Conservation (phyloP, 1,140 invertebrate genomes). For the Chlorops oryzae region DNA sequence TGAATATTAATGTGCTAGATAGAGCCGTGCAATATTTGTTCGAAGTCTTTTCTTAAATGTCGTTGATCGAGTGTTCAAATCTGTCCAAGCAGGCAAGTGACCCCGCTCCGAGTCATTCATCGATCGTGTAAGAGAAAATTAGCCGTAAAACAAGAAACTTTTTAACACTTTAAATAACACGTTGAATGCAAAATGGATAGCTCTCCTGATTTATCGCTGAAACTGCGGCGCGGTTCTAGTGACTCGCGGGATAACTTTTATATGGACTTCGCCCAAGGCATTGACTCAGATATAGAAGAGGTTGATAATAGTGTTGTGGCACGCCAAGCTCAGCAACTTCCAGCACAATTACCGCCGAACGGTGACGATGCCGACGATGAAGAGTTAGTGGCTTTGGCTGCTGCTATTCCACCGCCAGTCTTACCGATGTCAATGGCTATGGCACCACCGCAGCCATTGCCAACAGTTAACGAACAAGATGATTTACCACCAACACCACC, state of each 20-base stretch:
- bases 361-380: constrained; percentile 16
- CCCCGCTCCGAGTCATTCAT: no score
- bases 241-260: constrained; percentile 82
- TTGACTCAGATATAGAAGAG: constrained; percentile 82
- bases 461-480: constrained; percentile 38
- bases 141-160: no score
- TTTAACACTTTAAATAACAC: no score
- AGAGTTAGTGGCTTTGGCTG: constrained; percentile 28
- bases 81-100: no score
- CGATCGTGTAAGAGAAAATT: no score
- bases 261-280: constrained; percentile 81
- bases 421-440: constrained; percentile 24
- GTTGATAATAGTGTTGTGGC: constrained; percentile 57
- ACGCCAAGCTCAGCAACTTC: constrained; percentile 5
- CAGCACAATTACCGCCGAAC: constrained; percentile 16
- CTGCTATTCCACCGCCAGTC: constrained; percentile 26
- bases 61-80: no score
- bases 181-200: constrained; percentile 58
- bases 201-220: constrained; percentile 75
- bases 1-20: no score
- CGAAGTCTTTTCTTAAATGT: no score
- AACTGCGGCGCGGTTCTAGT: constrained; percentile 72
- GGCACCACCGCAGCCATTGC: constrained; percentile 19
- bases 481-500: constrained; percentile 43
- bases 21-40: no score